These are phyloP conservation scores for Acanthococcus lagerstroemiae DNA, from an alignment of 2,888 invertebrate genomes.

Conservation along the genomic window DNA sequence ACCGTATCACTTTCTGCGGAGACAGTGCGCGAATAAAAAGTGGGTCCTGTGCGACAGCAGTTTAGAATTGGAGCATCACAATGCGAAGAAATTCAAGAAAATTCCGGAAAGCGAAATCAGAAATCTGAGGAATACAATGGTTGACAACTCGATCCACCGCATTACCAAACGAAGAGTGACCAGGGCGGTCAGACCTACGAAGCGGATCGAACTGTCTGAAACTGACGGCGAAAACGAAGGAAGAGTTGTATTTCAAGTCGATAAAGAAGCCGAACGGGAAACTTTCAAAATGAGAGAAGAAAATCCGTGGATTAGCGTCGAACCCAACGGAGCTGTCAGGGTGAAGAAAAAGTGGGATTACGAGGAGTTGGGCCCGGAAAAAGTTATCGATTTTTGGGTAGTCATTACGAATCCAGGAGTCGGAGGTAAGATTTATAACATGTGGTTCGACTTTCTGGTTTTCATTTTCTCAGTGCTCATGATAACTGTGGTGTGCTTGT, in stretches of 20 bases:
- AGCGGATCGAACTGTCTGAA: slow-evolving; percentile 83
- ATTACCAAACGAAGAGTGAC: slow-evolving; percentile 70
- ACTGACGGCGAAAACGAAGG: slow-evolving; percentile 82
- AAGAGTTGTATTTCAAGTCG: slow-evolving; percentile 76
- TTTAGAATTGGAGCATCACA: background rate
- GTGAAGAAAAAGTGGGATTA: slow-evolving; percentile 97
- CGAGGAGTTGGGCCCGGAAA: slow-evolving; percentile 85
- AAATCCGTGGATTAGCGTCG: slow-evolving; percentile 88
- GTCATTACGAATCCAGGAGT: slow-evolving; percentile 83
- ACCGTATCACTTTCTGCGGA: background rate
- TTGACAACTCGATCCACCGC: slow-evolving; percentile 42
- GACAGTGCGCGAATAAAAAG: slow-evolving; percentile 2
- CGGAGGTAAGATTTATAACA: no score
- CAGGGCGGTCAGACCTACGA: slow-evolving; percentile 85
- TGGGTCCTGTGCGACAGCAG: background rate
- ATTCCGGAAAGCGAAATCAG: background rate
- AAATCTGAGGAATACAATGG: background rate
- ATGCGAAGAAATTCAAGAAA: slow-evolving; percentile 31
- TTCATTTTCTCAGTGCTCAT: background rate
- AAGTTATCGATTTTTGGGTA: slow-evolving; percentile 93
- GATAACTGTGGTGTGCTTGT: background rate
- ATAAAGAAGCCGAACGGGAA: slow-evolving; percentile 84
- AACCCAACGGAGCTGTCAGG: slow-evolving; percentile 79
- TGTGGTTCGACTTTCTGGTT: no score
- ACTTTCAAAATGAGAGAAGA: slow-evolving; percentile 88